A percentile compares a stretch with the other conserved stretches of the same genome.
These are phyloP conservation scores for Drosophila nigromelanica DNA, from an alignment of 1,140 invertebrate genomes.

Conservation along the genomic window DNA sequence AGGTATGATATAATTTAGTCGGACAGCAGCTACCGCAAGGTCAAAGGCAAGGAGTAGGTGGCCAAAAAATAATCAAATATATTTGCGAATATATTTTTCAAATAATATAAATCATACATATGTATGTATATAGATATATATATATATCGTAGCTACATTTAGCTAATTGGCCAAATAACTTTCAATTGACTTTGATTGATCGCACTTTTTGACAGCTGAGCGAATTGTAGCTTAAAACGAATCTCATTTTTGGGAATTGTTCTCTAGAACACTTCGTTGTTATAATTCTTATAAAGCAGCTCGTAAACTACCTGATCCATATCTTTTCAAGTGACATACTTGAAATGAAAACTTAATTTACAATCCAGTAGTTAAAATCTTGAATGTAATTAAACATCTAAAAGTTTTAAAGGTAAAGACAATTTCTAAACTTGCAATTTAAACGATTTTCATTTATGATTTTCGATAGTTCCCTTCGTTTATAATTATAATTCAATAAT, in stretches of 20 bases:
- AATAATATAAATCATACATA: background rate
- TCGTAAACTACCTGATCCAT: background rate
- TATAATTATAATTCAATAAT: too few relatives aligned
- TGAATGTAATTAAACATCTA: too few relatives aligned
- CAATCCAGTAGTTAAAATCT: too few relatives aligned
- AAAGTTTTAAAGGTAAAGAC: too few relatives aligned
- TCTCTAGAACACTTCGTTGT: background rate
- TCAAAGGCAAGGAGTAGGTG: slow-evolving; percentile 6
- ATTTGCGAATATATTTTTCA: background rate
- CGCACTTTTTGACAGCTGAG: background rate
- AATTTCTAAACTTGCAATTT: too few relatives aligned
- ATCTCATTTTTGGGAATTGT: background rate
- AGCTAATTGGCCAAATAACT: background rate
- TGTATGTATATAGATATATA: too few relatives aligned
- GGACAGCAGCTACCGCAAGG: slow-evolving; percentile 31
- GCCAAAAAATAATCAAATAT: background rate
- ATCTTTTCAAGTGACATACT: background rate
- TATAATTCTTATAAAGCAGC: background rate
- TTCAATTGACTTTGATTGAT: slow-evolving; percentile 4
- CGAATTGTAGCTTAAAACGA: background rate
- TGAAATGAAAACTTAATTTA: background rate
- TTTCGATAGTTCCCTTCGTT: too few relatives aligned
- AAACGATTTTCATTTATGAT: too few relatives aligned
- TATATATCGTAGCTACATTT: background rate
- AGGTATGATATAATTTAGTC: slow-evolving; percentile 30